Evolutionary conservation across 2,888 invertebrate genomes (phyloP).

Genomic region (Phyto melanocephala): DNA sequence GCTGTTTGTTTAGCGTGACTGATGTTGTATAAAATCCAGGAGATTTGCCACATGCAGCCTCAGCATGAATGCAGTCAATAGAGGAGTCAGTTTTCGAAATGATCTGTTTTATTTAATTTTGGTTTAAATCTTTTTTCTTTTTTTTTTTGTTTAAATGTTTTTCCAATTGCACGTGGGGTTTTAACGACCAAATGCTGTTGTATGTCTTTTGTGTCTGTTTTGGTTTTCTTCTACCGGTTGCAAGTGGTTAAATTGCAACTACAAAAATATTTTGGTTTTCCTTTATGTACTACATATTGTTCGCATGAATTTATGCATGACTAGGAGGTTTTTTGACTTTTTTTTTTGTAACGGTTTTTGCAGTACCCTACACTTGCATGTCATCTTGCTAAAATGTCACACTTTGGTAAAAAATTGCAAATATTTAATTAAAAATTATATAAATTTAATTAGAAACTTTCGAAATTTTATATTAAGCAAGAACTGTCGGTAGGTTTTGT

Average conservation of each 20-base stretch:
- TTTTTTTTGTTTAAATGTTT: conserved; percentile 25
- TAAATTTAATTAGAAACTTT: not conserved
- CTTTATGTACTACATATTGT: not conserved
- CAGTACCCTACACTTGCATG: conserved; percentile 47
- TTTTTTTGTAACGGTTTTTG: not conserved
- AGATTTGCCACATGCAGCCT: conserved; percentile 51
- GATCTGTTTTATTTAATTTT: conserved; percentile 52
- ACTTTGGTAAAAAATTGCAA: too few relatives aligned
- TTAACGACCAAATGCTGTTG: conserved; percentile 17
- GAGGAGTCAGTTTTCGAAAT: conserved; percentile 38
- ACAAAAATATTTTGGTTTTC: not conserved
- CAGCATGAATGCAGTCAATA: conserved; percentile 20
- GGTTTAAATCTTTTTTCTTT: not conserved
- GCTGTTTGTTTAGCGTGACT: conserved; percentile 60
- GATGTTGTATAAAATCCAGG: conserved; percentile 34
- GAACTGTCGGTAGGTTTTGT: too few relatives aligned
- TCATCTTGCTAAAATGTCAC: not conserved
- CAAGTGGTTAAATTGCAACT: conserved; percentile 25
- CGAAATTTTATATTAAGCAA: too few relatives aligned
- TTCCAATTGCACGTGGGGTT: conserved; percentile 55
- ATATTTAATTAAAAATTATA: not conserved
- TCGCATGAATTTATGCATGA: not conserved
- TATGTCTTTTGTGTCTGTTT: too few relatives aligned
- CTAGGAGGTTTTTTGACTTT: conserved; percentile 13
- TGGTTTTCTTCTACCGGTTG: conserved; percentile 16